Percentiles rank a stretch among this genome's conserved stretches.
These are phyloP conservation scores for Trilocha varians DNA, from an alignment of 2,888 invertebrate genomes.

Conservation along the genomic window DNA sequence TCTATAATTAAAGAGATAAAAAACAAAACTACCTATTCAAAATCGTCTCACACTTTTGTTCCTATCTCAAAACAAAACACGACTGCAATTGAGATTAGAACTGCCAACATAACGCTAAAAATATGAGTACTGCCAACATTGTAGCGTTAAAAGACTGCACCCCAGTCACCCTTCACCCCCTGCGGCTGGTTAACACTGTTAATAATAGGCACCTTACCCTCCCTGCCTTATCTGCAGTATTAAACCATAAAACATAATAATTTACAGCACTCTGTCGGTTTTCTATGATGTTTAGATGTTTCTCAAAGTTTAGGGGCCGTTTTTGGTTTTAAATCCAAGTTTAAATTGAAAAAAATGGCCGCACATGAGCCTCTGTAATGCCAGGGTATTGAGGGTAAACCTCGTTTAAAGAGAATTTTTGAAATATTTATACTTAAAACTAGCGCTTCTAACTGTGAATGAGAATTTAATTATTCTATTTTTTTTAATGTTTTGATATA, in stretches of 20 bases:
- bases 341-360: too few species aligned
- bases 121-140: background rate
- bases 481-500: too few species aligned
- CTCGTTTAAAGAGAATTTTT: too few species aligned
- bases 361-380: too few species aligned
- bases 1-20: too few species aligned
- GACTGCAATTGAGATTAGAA: background rate
- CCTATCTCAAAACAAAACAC: background rate
- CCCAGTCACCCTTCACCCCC: conserved; percentile 18
- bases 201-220: conserved; percentile 67
- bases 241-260: conserved; percentile 74
- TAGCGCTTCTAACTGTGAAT: too few species aligned
- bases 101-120: background rate
- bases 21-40: too few species aligned
- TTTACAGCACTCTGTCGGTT: conserved; percentile 61
- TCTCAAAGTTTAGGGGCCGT: conserved; percentile 6
- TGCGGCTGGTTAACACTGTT: conserved; percentile 53
- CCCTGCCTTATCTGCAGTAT: conserved; percentile 68
- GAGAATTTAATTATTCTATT: too few species aligned
- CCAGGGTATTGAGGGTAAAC: too few species aligned
- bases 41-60: too few species aligned
- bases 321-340: too few species aligned
- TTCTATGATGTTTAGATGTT: conserved; percentile 47
- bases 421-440: too few species aligned
- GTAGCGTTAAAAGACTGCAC: conserved; percentile 10